Percentiles rank a stretch among this genome's conserved stretches.
These are phyloP conservation scores for Dermolepida albohirtum DNA, from an alignment of 2,888 invertebrate species.

Conservation along the genomic window DNA sequence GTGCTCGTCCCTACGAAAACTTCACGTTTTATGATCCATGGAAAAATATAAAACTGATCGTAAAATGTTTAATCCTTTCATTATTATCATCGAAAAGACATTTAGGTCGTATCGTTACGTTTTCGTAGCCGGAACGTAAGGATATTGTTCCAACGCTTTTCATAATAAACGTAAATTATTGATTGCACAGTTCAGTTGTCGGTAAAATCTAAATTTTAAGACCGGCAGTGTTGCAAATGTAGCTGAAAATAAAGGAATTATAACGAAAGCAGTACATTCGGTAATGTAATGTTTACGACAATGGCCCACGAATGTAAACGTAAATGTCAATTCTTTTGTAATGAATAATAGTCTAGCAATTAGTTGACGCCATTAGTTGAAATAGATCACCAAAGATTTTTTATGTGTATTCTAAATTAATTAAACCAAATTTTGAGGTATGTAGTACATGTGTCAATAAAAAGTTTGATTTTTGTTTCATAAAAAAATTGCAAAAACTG, in stretches of 20 bases:
- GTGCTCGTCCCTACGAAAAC: conserved; percentile 5
- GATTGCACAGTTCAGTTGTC: conserved; percentile 9
- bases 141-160: conserved; percentile 13
- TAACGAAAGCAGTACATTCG: background rate
- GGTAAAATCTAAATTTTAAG: conserved; percentile 23
- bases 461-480: too few species aligned
- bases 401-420: too few species aligned
- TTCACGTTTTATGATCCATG: conserved; percentile 35
- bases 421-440: too few species aligned
- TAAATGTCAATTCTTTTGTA: too few species aligned
- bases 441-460: too few species aligned
- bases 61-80: conserved; percentile 44
- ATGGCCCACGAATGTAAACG: too few species aligned
- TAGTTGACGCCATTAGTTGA: too few species aligned
- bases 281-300: background rate
- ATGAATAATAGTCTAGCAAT: too few species aligned
- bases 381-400: too few species aligned
- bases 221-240: background rate
- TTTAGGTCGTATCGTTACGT: conserved; percentile 31
- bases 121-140: too few species aligned
- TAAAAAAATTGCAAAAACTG: too few species aligned
- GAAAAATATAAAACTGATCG: conserved; percentile 42
- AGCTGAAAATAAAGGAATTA: background rate
- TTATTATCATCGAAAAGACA: conserved; percentile 40
- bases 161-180: conserved; percentile 33